Base-by-base conservation (phyloP, 2,113 vertebrate genomes). In the Redunca redunca region DNA sequence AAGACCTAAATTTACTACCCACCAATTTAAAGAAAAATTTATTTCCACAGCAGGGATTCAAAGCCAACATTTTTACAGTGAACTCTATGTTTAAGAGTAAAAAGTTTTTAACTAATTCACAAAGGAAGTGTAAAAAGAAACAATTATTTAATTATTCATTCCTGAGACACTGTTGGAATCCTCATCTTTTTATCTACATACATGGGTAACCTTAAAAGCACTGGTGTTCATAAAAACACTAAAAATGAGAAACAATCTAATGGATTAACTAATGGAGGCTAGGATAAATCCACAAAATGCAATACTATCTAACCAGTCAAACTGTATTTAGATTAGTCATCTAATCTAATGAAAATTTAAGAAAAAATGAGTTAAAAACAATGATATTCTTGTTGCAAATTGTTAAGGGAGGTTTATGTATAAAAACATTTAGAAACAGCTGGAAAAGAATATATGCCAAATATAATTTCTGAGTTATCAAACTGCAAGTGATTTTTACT, bases 141-240 rank as follows among this genome's bases (percentile, higher is more conserved):
- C 28, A 64, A 84, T 89, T 81, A 95, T 87, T n/a, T 84, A 91
- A 84, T 60, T 94, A 57, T 90, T 71, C 28, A 71, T 84, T 97
- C 33, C 48, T 88, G 16, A 91, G 26, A 95, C 36, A 91, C 15
- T 87, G 28, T 8, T 88, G 33, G 33, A 96, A 84, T 48, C 23
- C 2, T 96, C 40, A 95, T 55, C 36, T 74, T 48, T 91, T 2
- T 58, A 43, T 55, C 36, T 91, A 64, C 7, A 57, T 94, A 81
- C 7, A 60, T 3, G 80, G 25, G 26, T 86, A 81, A 94, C 23
- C 17, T 94, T 89, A 92, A 91, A 94, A 52, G 88, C 26, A 81
- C 2, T 36, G 55, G 50, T 86, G 46, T 55, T 85, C 89, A 26
- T 11, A 90, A 64, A 94, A 90, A 62, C 46, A 86, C 28, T 57